Base-by-base conservation (phyloP, 2,113 vertebrate species). In the Platanista minor region DNA sequence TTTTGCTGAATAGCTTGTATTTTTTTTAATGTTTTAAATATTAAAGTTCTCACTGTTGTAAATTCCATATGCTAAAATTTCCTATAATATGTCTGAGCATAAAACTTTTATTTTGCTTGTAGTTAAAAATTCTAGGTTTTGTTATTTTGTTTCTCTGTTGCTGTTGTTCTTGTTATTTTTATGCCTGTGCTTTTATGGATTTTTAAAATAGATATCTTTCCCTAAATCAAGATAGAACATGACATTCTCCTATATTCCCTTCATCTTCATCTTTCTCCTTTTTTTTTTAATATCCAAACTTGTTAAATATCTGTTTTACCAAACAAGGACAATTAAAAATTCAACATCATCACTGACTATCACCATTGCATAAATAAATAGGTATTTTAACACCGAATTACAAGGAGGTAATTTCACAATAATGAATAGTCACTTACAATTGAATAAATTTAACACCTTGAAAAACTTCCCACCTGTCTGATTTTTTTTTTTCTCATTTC, bases 371-470 rank as follows among this genome's bases (percentile, higher is more conserved):
- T 54, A 85, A 91, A 77, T 49, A 97, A 83, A 71, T 46, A 27
- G 52, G 71, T 91, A 94, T 77, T 92, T 92, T 93, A 82, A 92
- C 61, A 72, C 13, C 61, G 94, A 86, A 90, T 90, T 78, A 81
- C 39, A 90, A 86, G 61, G 23, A 81, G 14, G 61, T 90, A 81
- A 96, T 91, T 95, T 93, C 36, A 91, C 8, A 86, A 89, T 64
- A 49, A 93, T 75, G 52, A 95, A 87, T 83, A 91, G 52, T 91
- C 83, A 93, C 8, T 96, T 97, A 87, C 13, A 91, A 62, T 41
- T 75, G 52, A 75, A 75, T 91, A 86, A 69, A 94, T 89, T 81
- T 75, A 77, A 9, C 11, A 85, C 66, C 5, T 77, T 77, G 36
- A 49, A 93, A 87, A 85, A n/a, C 17, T 91, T 94, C 20, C n/a